These are phyloP conservation scores for Troilus luridus DNA, from an alignment of 2,888 invertebrate species.

Conservation along the genomic window DNA sequence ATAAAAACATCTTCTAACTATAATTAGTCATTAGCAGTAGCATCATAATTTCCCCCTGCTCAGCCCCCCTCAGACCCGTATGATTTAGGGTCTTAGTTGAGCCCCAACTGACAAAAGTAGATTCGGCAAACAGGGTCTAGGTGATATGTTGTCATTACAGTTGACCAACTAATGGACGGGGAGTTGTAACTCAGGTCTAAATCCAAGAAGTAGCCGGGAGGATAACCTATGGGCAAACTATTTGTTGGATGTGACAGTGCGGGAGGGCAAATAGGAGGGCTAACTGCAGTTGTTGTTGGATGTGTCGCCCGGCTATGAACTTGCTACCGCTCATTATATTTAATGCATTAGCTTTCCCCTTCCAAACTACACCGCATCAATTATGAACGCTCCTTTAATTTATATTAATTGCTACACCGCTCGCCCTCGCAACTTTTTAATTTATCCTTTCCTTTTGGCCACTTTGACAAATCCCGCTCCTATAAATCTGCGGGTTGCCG, in stretches of 20 bases:
- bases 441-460: constrained; percentile 43
- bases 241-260: constrained; percentile 55
- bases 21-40: neutral
- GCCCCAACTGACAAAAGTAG: constrained; percentile 27
- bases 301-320: constrained; percentile 49
- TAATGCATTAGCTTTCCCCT: constrained; percentile 24
- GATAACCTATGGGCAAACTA: constrained; percentile 53
- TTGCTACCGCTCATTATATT: constrained; percentile 50
- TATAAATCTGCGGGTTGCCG: constrained; percentile 26
- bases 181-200: constrained; percentile 48
- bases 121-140: constrained; percentile 32
- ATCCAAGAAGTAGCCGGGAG: constrained; percentile 17
- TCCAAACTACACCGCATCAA: constrained; percentile 54
- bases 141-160: constrained; percentile 48
- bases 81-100: constrained; percentile 24
- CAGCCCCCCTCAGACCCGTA: neutral
- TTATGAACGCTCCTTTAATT: constrained; percentile 44
- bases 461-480: constrained; percentile 46
- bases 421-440: constrained; percentile 43
- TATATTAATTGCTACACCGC: constrained; percentile 9
- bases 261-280: constrained; percentile 38
- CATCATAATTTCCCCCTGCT: neutral
- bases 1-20: neutral
- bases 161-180: constrained; percentile 45
- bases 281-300: constrained; percentile 63